These are phyloP conservation scores for Trichogramma evanescens DNA, from an alignment of 2,888 invertebrate species.

Conservation along the genomic window DNA sequence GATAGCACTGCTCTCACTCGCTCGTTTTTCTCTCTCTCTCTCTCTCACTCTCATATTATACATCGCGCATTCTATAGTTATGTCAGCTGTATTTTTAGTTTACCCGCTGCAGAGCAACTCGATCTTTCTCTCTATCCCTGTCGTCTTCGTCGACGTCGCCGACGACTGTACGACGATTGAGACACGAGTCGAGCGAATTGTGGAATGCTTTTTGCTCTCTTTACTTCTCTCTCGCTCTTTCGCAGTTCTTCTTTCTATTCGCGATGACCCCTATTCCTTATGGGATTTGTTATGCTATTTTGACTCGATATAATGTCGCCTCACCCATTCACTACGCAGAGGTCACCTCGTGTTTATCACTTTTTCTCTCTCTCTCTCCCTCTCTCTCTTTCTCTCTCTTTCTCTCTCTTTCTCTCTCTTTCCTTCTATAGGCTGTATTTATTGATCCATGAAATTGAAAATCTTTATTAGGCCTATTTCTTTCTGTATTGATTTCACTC, in stretches of 20 bases:
- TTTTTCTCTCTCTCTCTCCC: not conserved
- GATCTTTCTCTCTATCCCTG: not conserved
- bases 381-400: not conserved
- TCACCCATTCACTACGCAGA: too few species aligned
- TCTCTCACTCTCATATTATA: not conserved
- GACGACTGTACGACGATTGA: too few species aligned
- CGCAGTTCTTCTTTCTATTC: not conserved
- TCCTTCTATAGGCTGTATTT: not conserved
- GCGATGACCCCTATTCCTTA: not conserved
- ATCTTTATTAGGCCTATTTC: not conserved
- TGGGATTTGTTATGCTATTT: not conserved
- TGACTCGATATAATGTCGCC: not conserved
- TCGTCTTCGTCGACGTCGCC: not conserved
- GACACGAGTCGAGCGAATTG: not conserved
- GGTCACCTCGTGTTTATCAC: not conserved
- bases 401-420: not conserved
- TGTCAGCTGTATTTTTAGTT: slow-evolving; percentile 12
- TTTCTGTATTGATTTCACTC: not conserved
- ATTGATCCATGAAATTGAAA: not conserved
- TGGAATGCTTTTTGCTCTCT: not conserved
- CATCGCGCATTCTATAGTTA: not conserved
- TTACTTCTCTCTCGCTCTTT: not conserved
- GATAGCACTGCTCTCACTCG: not conserved
- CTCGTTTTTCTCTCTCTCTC: not conserved
- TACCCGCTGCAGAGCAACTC: not conserved